Base-by-base conservation (phyloP, 2,113 vertebrate genomes). In the Phasianus colchicus region DNA sequence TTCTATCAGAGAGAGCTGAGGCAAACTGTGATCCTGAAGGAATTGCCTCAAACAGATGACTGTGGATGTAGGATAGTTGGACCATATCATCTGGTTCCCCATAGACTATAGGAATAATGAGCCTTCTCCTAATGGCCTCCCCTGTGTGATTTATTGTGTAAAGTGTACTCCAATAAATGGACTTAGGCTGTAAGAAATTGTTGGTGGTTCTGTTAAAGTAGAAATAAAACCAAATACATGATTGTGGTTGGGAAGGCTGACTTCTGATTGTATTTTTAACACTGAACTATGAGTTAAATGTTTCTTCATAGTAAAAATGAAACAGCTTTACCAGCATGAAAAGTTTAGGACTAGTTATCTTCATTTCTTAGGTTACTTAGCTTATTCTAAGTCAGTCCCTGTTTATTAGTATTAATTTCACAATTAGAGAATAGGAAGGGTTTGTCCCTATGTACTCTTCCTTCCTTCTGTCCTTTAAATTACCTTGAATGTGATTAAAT, bases 401-500 rank as follows among this genome's bases (percentile, higher is more conserved):
- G 6, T 88, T 91, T 15, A 6, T 90, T 83, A 60, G 42, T 64
- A 86, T 71, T 86, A 34, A 30, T 84, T 86, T 83, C 43, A 69
- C 61, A 89, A 13, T 30, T 30, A 20, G 65, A 43, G 15, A 40
- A 16, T 25, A 13, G 40, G 64, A 50, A 5, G 36, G 7, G 25
- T 27, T 87, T 83, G 38, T 79, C 42, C 29, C 42, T 78, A 38
- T 43, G 7, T 65, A 38, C 32, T 83, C 10, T 81, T 75, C n/a
- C 42, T 83, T 84, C 34, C 27, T 40, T 93, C 24, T 89, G 52
- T 83, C 86, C 89, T 95, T 85, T 82, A 65, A 88, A 74, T 90
- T 88, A 92, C 83, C 89, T 93, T 88, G 76, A 85, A 38, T 32
- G 60, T 87, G 50, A 72, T 83, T 88, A 80, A 93, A 67, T 74